Conservation (phyloP, 2,113 vertebrate species). For the Planiliza haematocheilus region DNA sequence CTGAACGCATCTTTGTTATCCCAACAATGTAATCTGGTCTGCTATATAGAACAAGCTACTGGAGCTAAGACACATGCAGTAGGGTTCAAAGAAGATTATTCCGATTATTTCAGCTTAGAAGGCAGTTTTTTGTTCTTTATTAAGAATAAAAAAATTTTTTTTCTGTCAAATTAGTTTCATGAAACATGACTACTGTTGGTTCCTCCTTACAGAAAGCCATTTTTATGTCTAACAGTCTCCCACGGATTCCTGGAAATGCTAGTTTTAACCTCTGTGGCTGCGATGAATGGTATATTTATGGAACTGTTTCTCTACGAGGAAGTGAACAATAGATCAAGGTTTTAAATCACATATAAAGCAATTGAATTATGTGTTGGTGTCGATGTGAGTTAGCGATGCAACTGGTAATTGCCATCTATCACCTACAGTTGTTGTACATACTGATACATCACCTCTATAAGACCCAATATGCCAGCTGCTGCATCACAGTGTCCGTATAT, state of each 20-base stretch:
- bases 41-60: not conserved
- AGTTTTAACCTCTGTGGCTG: not conserved
- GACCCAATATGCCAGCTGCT: not conserved
- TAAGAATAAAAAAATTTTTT: no score
- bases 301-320: not conserved
- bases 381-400: not conserved
- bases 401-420: not conserved
- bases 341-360: conserved; percentile 4
- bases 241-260: not conserved
- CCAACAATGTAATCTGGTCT: not conserved
- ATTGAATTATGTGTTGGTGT: not conserved
- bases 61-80: not conserved
- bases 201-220: not conserved
- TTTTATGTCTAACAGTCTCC: not conserved
- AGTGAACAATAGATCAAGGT: conserved; percentile 6
- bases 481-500: conserved; percentile 2
- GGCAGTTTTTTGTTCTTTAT: not conserved
- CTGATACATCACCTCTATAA: conserved; percentile 1
- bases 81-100: not conserved
- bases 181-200: not conserved
- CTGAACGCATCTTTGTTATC: conserved; percentile 15
- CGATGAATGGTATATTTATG: not conserved
- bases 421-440: conserved; percentile 2
- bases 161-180: not conserved
- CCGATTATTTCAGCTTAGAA: not conserved